Evolutionary conservation across 2,797 vertebrate genomes (phyloP).

Genomic region (Columba guinea): DNA sequence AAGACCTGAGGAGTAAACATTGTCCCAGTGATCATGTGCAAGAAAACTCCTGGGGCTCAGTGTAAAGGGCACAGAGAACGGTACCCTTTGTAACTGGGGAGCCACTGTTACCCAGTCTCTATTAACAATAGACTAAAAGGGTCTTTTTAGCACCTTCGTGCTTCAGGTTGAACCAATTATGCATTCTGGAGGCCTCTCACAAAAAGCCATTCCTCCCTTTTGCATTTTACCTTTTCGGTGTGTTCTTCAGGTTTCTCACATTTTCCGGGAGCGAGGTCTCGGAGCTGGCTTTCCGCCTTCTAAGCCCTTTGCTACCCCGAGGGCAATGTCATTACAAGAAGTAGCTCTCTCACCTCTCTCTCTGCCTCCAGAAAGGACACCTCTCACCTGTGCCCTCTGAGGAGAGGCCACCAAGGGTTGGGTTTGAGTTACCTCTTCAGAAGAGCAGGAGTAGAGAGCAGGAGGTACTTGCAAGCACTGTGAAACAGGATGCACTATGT

Average conservation of each 20-base stretch:
- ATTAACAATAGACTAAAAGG: neutral
- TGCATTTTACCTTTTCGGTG: neutral
- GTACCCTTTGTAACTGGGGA: fast-evolving
- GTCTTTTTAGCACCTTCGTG: neutral
- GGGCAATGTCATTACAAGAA: neutral
- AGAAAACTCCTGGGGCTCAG: neutral
- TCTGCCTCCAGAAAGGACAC: neutral
- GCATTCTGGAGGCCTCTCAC: neutral
- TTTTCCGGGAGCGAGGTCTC: neutral
- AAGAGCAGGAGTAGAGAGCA: neutral
- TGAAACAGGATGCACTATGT: neutral
- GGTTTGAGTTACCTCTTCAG: neutral
- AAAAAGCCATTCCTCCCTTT: neutral
- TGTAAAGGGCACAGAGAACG: neutral
- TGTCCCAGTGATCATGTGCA: neutral
- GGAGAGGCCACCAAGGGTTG: neutral
- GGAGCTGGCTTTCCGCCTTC: neutral
- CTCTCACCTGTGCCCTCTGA: neutral
- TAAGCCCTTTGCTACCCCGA: neutral
- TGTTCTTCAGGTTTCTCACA: neutral
- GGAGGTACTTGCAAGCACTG: neutral
- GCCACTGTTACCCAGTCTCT: neutral
- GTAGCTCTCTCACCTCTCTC: neutral
- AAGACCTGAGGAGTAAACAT: neutral
- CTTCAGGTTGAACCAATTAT: neutral